Evolutionary conservation across 2,797 vertebrate species (phyloP).

Genomic region (Sebastes aleutianus): DNA sequence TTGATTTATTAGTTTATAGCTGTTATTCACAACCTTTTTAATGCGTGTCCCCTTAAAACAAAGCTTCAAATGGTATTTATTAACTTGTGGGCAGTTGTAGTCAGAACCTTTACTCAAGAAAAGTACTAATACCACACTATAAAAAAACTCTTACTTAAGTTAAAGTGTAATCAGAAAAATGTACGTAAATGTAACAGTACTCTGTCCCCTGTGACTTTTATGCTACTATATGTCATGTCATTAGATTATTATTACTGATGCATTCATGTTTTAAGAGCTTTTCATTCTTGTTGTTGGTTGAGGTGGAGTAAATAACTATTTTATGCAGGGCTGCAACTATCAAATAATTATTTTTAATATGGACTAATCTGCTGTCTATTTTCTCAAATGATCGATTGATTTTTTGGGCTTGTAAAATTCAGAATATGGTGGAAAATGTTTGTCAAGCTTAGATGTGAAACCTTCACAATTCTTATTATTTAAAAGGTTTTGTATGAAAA

Average conservation of each 20-base stretch:
- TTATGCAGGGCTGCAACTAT: background rate
- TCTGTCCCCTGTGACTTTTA: background rate
- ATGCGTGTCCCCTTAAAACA: background rate
- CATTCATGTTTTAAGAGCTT: background rate
- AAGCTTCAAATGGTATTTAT: background rate
- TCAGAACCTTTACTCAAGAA: background rate
- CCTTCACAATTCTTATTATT: background rate
- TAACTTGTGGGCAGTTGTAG: background rate
- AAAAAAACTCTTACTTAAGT: background rate
- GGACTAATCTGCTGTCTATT: background rate
- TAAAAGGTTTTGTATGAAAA: background rate
- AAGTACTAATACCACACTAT: background rate
- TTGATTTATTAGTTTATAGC: slow-evolving; percentile 56
- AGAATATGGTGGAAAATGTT: background rate
- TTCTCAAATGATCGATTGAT: background rate
- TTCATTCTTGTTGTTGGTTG: background rate
- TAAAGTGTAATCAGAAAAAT: background rate
- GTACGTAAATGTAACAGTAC: background rate
- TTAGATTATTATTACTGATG: background rate
- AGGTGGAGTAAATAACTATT: background rate
- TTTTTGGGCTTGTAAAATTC: background rate
- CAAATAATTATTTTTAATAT: background rate
- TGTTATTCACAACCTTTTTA: slow-evolving; percentile 10
- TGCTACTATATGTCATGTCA: background rate
- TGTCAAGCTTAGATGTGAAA: background rate